These are phyloP conservation scores for Trisateles emortualis DNA, from an alignment of 2,888 invertebrate species.

Conservation along the genomic window DNA sequence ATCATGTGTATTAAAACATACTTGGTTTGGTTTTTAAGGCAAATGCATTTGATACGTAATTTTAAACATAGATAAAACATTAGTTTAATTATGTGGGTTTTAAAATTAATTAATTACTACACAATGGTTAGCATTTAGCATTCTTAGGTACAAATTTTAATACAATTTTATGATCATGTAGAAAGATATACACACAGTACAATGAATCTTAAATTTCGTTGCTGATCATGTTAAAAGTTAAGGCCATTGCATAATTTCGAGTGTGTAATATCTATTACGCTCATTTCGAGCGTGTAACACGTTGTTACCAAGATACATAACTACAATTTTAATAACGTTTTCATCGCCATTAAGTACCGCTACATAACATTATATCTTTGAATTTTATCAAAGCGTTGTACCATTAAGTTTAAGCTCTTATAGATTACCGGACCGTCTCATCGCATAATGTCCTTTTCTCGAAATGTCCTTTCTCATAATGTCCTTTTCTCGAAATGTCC, in stretches of 20 bases:
- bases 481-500: too few relatives aligned
- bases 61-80: too few relatives aligned
- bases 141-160: not conserved
- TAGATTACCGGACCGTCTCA: too few relatives aligned
- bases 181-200: not conserved
- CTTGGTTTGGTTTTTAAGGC: too few relatives aligned
- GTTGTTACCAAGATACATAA: not conserved
- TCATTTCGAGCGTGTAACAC: not conserved
- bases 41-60: too few relatives aligned
- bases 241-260: not conserved
- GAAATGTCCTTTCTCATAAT: too few relatives aligned
- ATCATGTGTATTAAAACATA: too few relatives aligned
- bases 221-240: not conserved
- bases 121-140: too few relatives aligned
- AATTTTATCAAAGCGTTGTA: not conserved
- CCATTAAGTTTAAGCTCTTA: not conserved
- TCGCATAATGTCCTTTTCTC: too few relatives aligned
- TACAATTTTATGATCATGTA: not conserved
- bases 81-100: too few relatives aligned
- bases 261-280: not conserved
- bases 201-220: not conserved
- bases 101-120: too few relatives aligned
- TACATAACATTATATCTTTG: not conserved
- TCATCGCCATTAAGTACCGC: not conserved
- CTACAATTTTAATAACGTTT: slow-evolving; percentile 1